Conservation (phyloP, 2,888 invertebrate genomes). For the Leucoma salicis region DNA sequence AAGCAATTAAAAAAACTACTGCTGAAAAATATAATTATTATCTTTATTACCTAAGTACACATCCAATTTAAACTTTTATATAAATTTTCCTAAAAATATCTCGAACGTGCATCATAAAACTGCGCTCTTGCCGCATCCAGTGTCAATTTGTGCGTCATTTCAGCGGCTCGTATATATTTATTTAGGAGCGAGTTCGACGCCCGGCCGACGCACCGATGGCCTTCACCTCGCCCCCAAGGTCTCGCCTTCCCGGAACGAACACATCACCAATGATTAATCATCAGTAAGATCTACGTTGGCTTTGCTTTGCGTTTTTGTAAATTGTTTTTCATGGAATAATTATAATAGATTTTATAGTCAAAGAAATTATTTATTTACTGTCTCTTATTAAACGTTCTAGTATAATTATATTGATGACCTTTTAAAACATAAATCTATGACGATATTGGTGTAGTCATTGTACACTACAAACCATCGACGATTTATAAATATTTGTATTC, state of each 20-base stretch:
- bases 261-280: slow-evolving; percentile 35
- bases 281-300: slow-evolving; percentile 29
- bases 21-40: no score
- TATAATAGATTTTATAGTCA: slow-evolving; percentile 4
- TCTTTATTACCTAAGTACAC: no score
- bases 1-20: no score
- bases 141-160: slow-evolving; percentile 3
- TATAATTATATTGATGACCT: no score
- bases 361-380: no score
- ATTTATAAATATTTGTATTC: no score
- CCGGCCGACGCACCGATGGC: slow-evolving; percentile 59
- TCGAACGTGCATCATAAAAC: slow-evolving; percentile 6
- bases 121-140: slow-evolving; percentile 32
- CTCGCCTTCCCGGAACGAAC: slow-evolving; percentile 39
- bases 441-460: no score
- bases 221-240: slow-evolving; percentile 67
- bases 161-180: slow-evolving; percentile 45
- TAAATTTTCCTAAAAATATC: no score
- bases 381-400: no score
- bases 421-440: no score
- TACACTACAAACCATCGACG: no score
- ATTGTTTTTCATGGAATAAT: slow-evolving; percentile 6
- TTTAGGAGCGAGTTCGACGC: slow-evolving; percentile 58
- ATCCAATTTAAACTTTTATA: no score
- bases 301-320: slow-evolving; percentile 12